Evolutionary conservation across 2,797 vertebrate genomes (phyloP).

Genomic region (Natrix natrix): DNA sequence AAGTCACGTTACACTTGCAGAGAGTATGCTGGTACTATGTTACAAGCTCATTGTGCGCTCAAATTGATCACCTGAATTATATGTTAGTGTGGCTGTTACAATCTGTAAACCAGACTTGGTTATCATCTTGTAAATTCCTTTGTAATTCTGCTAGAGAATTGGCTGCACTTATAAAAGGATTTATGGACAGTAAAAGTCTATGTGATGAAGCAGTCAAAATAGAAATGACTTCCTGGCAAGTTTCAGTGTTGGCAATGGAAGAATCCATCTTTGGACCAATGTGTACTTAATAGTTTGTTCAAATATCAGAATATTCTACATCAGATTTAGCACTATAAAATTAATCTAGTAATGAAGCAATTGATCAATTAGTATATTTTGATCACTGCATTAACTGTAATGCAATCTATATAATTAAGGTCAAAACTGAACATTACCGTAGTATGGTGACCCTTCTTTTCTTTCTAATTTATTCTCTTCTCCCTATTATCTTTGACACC

Average conservation of each 20-base stretch:
- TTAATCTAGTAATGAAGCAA: not conserved
- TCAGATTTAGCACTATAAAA: not conserved
- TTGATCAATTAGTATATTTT: not conserved
- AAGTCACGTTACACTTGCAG: not conserved
- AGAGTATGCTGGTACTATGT: not conserved
- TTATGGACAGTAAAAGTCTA: conserved; percentile 62
- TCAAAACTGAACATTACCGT: not conserved
- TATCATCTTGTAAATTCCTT: conserved; percentile 63
- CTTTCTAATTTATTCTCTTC: not conserved
- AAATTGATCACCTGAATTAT: conserved; percentile 22
- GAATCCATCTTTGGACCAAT: conserved; percentile 28
- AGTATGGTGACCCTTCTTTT: not conserved
- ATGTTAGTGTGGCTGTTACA: conserved; percentile 56
- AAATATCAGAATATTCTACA: not conserved
- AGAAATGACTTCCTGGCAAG: conserved; percentile 62
- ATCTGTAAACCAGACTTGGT: conserved; percentile 52
- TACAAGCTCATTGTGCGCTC: conserved; percentile 6
- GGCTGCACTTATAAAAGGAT: conserved; percentile 57
- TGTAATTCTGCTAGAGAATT: conserved; percentile 59
- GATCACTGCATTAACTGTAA: not conserved
- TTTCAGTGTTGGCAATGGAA: not conserved
- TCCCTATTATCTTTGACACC: not conserved
- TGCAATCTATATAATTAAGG: not conserved
- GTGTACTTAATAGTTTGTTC: not conserved
- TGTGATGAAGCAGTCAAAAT: conserved; percentile 57